Conservation (phyloP, 2,797 vertebrate species). For the Manis pentadactyla region DNA sequence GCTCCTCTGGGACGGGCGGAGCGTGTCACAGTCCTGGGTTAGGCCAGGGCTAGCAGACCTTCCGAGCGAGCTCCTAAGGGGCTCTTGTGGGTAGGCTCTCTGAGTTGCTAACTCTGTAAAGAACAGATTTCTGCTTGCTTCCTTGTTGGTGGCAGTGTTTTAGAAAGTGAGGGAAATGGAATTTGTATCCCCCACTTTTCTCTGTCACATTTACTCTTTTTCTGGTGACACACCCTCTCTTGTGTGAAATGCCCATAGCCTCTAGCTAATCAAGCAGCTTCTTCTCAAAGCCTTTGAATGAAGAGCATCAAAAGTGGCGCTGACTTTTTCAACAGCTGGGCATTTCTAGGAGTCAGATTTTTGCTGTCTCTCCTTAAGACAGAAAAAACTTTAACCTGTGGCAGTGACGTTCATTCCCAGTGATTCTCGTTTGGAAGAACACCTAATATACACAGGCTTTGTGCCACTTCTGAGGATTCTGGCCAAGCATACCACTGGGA, state of each 20-base stretch:
- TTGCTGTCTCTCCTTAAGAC: neutral
- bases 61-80: neutral
- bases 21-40: rapidly evolving
- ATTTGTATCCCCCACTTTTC: too few relatives aligned
- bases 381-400: neutral
- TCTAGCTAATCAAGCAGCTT: neutral
- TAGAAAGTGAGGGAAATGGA: neutral
- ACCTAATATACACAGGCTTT: neutral
- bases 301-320: neutral
- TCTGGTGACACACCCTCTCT: neutral
- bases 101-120: neutral
- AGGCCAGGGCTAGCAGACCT: neutral
- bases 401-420: neutral
- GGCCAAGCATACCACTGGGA: neutral
- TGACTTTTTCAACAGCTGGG: neutral
- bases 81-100: neutral
- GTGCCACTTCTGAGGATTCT: neutral
- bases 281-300: neutral
- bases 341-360: neutral
- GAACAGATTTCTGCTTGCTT: neutral
- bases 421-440: neutral
- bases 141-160: neutral
- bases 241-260: neutral
- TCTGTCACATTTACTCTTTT: neutral
- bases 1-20: neutral